A percentile compares a stretch with the other conserved stretches of the same genome.
phyloP scores from a whole-genome alignment of 1,140 invertebrate species.

The Bicyclus anynana region DNA sequence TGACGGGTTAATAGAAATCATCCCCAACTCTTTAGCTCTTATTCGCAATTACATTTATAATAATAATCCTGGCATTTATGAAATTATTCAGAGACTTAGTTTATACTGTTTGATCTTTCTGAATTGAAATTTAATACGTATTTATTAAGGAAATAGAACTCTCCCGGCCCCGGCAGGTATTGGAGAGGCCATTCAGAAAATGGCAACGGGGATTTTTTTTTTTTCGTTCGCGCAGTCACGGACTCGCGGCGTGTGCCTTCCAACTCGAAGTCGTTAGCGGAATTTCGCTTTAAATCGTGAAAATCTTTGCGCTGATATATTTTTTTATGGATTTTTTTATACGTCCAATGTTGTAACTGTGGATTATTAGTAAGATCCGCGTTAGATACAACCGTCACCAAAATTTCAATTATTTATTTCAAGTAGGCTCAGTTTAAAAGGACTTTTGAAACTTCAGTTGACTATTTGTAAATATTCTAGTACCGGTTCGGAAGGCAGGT shows the following conservation, averaged over 20 bases:
- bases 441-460: too few relatives aligned
- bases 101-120: neutral
- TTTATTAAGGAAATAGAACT: neutral
- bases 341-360: too few relatives aligned
- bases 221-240: conserved; percentile 4
- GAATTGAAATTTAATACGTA: neutral
- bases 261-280: conserved; percentile 18
- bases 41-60: neutral
- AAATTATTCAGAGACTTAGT: neutral
- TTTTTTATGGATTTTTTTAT: neutral
- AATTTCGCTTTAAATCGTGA: conserved; percentile 7
- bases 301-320: conserved; percentile 7
- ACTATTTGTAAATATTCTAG: too few relatives aligned
- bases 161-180: neutral
- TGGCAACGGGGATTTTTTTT: neutral
- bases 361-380: too few relatives aligned
- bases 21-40: too few relatives aligned
- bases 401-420: too few relatives aligned
- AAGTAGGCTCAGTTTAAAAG: too few relatives aligned
- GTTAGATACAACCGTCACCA: too few relatives aligned
- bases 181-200: conserved; percentile 4
- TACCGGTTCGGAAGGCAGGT: too few relatives aligned
- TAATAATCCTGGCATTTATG: neutral
- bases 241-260: conserved; percentile 6
- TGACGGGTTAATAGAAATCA: too few relatives aligned